Evolutionary conservation across 1,140 invertebrate genomes (phyloP).

Genomic region (Drosophila novamexicana): DNA sequence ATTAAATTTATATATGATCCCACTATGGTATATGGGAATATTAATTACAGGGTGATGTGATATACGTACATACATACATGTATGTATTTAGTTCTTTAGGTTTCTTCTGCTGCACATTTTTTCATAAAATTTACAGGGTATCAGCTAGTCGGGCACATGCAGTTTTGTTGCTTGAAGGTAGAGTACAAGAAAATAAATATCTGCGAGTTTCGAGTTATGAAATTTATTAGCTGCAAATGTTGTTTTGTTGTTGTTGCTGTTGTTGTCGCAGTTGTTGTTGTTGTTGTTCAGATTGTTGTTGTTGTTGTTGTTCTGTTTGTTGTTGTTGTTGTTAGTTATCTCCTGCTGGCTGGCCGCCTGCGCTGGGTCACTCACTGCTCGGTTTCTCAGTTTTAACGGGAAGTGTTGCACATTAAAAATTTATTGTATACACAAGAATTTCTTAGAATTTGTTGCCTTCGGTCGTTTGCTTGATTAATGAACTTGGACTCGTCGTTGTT

Average conservation of each 20-base stretch:
- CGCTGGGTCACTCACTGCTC: slow-evolving; percentile 29
- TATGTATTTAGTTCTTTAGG: no score
- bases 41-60: not conserved
- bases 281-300: slow-evolving; percentile 9
- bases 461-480: slow-evolving; percentile 49
- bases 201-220: slow-evolving; percentile 43
- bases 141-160: not conserved
- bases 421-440: slow-evolving; percentile 51
- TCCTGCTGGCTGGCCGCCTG: not conserved
- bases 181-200: slow-evolving; percentile 47
- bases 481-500: slow-evolving; percentile 21
- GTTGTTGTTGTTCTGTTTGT: slow-evolving; percentile 11
- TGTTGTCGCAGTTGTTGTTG: slow-evolving; percentile 9
- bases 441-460: slow-evolving; percentile 40
- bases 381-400: slow-evolving; percentile 33
- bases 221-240: slow-evolving; percentile 51
- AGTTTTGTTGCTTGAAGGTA: not conserved
- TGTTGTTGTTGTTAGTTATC: slow-evolving; percentile 29
- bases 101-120: no score
- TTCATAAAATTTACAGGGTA: not conserved
- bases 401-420: slow-evolving; percentile 56
- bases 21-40: no score
- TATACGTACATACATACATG: not conserved
- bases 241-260: slow-evolving; percentile 14
- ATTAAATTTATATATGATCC: no score